These are phyloP conservation scores for Carassius carassius DNA, from an alignment of 2,113 vertebrate species.

Conservation along the genomic window DNA sequence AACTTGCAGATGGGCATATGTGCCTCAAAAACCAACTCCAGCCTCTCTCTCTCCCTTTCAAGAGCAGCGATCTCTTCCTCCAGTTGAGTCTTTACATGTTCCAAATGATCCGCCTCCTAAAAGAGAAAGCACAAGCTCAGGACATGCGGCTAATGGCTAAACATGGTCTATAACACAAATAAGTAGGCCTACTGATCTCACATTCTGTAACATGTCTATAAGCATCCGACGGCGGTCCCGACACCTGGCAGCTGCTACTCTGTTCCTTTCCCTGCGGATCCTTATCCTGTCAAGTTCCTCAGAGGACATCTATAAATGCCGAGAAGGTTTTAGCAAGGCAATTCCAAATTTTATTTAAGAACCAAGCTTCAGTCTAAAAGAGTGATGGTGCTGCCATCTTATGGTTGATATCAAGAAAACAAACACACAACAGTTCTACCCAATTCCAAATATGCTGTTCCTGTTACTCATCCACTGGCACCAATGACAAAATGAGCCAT, in stretches of 20 bases:
- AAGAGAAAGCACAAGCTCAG: conserved; percentile 8
- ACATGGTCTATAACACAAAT: neutral
- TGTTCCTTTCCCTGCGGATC: conserved; percentile 76
- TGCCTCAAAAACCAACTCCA: conserved; percentile 77
- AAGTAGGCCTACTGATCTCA: conserved; percentile 56
- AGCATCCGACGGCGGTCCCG: conserved; percentile 76
- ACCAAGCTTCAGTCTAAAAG: conserved; percentile 28
- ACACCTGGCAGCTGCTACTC: conserved; percentile 77
- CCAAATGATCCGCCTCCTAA: conserved; percentile 78
- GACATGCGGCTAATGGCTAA: neutral
- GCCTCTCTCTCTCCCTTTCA: conserved; percentile 78
- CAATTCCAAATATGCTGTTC: conserved; percentile 35
- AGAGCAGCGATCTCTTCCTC: conserved; percentile 77
- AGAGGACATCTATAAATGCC: conserved; percentile 60
- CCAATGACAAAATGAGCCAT: conserved; percentile 14
- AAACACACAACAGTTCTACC: neutral
- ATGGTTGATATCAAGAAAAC: conserved; percentile 26
- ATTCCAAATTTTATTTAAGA: neutral
- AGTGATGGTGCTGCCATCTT: conserved; percentile 52
- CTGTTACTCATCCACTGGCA: conserved; percentile 51
- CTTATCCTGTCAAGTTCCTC: conserved; percentile 76
- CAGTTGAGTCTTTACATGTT: conserved; percentile 71
- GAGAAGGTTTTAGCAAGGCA: neutral
- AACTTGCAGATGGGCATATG: conserved; percentile 79
- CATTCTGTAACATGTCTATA: conserved; percentile 74